Percentiles rank a stretch among this genome's conserved stretches.
Evolutionary conservation across 2,888 invertebrate genomes (phyloP).

Genomic region (Perizoma affinitatum): DNA sequence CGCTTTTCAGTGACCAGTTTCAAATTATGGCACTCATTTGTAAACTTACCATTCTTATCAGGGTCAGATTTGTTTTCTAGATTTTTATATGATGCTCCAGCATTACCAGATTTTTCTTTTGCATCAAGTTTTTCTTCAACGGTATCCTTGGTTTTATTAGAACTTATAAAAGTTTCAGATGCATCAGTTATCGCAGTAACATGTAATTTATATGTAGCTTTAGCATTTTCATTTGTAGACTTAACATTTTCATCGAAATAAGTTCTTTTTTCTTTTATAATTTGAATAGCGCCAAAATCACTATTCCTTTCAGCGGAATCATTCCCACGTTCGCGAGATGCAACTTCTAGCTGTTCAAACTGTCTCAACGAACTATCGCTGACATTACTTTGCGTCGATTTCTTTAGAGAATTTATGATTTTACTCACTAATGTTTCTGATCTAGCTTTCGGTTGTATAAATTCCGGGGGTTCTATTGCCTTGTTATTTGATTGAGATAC

Average conservation of each 20-base stretch:
- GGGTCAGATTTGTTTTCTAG: slow-evolving; percentile 11
- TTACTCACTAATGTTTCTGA: slow-evolving; percentile 51
- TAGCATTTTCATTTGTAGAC: not conserved
- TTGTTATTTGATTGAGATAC: slow-evolving; percentile 18
- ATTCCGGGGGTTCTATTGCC: not conserved
- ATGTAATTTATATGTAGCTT: slow-evolving; percentile 1
- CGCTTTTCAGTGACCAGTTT: slow-evolving; percentile 42
- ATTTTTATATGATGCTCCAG: no score
- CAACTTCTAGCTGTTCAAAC: slow-evolving; percentile 60
- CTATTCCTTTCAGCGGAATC: slow-evolving; percentile 30
- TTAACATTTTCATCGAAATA: slow-evolving; percentile 28
- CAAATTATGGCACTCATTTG: slow-evolving; percentile 16
- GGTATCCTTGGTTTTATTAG: slow-evolving; percentile 17
- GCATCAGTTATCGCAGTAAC: slow-evolving; percentile 1
- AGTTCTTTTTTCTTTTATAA: slow-evolving; percentile 53
- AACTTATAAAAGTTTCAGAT: slow-evolving; percentile 19
- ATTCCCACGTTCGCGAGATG: slow-evolving; percentile 35
- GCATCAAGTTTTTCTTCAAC: no score
- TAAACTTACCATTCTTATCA: slow-evolving; percentile 3
- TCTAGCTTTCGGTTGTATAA: slow-evolving; percentile 26
- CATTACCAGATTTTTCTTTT: no score
- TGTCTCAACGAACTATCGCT: slow-evolving; percentile 59
- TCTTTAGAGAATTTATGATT: slow-evolving; percentile 53
- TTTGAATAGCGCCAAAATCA: slow-evolving; percentile 47
- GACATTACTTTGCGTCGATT: slow-evolving; percentile 36